Evolutionary conservation across 2,888 invertebrate genomes (phyloP).

Genomic region (Chrysomela aeneicollis): DNA sequence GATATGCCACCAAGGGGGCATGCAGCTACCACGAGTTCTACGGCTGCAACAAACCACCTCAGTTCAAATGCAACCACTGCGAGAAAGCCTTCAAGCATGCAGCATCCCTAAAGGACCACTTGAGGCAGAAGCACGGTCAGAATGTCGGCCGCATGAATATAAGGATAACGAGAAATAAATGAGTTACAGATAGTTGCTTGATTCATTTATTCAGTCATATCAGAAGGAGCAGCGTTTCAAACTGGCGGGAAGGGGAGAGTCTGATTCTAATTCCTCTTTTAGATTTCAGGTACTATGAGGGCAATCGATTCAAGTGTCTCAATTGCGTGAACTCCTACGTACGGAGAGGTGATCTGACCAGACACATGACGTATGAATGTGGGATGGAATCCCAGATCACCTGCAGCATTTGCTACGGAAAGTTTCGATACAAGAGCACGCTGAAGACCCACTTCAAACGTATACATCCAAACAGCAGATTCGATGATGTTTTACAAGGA

Average conservation of each 20-base stretch:
- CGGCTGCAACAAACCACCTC: conserved; percentile 28
- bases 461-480: not conserved
- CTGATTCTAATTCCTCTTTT: too few species aligned
- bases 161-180: too few species aligned
- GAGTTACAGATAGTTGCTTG: too few species aligned
- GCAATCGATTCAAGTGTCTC: conserved; percentile 8
- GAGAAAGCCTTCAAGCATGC: conserved; percentile 40
- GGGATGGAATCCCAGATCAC: conserved; percentile 41
- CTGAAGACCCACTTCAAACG: not conserved
- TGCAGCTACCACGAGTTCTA: conserved; percentile 26
- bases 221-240: too few species aligned
- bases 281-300: not conserved
- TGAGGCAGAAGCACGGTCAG: not conserved
- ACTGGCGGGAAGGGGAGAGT: too few species aligned
- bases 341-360: conserved; percentile 21
- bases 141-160: not conserved
- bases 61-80: conserved; percentile 43
- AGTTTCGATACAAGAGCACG: not conserved
- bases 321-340: conserved; percentile 28
- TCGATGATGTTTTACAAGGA: not conserved
- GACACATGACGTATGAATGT: conserved; percentile 51
- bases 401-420: not conserved
- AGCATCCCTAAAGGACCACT: conserved; percentile 39
- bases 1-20: conserved; percentile 15
- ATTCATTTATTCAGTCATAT: too few species aligned